phyloP scores from a whole-genome alignment of 2,797 vertebrate species.

The Ceyx erithaca region DNA sequence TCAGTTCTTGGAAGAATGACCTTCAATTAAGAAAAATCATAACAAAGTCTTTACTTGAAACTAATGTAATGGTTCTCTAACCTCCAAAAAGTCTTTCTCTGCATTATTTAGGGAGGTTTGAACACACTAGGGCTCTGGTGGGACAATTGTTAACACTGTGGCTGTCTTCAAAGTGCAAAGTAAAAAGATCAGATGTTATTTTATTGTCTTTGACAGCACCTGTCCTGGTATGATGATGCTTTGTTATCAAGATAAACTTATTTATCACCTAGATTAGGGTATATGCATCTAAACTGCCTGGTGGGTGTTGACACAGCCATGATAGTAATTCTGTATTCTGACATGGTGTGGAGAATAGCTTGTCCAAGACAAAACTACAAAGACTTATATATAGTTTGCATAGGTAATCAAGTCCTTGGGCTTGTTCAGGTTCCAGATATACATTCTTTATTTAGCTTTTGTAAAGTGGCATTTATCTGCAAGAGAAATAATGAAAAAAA shows the following conservation, averaged over 20 bases:
- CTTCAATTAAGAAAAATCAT: not conserved
- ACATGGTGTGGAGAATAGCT: not conserved
- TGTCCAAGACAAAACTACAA: not conserved
- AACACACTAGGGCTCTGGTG: not conserved
- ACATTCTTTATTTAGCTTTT: not conserved
- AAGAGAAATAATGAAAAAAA: not conserved
- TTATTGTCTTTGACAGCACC: not conserved
- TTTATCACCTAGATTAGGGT: not conserved
- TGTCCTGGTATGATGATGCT: not conserved
- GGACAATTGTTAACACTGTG: not conserved
- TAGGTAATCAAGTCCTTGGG: not conserved
- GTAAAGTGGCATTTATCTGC: not conserved
- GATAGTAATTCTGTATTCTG: not conserved
- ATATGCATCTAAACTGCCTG: not conserved
- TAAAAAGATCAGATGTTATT: not conserved
- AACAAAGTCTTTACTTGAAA: not conserved
- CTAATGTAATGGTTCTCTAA: not conserved
- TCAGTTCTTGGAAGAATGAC: not conserved
- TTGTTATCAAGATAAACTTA: not conserved
- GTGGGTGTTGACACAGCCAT: not conserved
- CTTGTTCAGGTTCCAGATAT: not conserved
- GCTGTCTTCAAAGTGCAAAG: not conserved
- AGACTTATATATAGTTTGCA: not conserved
- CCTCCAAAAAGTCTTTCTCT: not conserved
- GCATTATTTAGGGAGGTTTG: not conserved